Evolutionary conservation across 2,113 vertebrate species (phyloP).

Genomic region (Rhinolophus sinicus): DNA sequence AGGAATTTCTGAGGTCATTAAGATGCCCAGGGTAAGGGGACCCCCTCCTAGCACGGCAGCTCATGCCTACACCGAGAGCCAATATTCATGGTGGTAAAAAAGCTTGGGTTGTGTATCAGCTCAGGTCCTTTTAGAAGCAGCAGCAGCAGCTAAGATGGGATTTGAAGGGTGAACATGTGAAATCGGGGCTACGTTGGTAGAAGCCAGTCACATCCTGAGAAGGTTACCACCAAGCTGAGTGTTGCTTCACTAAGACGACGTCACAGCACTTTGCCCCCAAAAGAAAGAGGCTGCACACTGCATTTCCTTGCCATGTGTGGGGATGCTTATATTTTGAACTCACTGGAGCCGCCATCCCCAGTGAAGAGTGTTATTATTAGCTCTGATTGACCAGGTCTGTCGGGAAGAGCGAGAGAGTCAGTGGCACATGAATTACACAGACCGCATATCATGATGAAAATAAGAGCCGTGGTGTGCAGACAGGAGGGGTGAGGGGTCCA

Average conservation of each 20-base stretch:
- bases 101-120: background rate
- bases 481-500: slow-evolving; percentile 90
- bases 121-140: background rate
- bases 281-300: fast-evolving
- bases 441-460: slow-evolving; percentile 82
- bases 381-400: slow-evolving; percentile 84
- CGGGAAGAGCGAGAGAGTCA: slow-evolving; percentile 82
- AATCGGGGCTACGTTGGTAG: background rate
- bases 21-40: background rate
- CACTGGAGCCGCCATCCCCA: slow-evolving; percentile 40
- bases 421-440: slow-evolving; percentile 82
- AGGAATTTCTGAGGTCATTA: background rate
- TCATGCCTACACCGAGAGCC: background rate
- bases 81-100: background rate
- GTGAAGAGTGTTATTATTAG: slow-evolving; percentile 79
- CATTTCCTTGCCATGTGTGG: slow-evolving; percentile 4
- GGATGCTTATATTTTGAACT: slow-evolving; percentile 51
- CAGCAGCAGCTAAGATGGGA: background rate
- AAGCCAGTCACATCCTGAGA: background rate
- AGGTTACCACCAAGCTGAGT: background rate
- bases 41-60: background rate
- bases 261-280: background rate
- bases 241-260: background rate
- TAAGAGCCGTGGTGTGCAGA: slow-evolving; percentile 82
- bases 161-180: background rate